These are phyloP conservation scores for Mimachlamys varia DNA, from an alignment of 2,888 invertebrate genomes.

Conservation along the genomic window DNA sequence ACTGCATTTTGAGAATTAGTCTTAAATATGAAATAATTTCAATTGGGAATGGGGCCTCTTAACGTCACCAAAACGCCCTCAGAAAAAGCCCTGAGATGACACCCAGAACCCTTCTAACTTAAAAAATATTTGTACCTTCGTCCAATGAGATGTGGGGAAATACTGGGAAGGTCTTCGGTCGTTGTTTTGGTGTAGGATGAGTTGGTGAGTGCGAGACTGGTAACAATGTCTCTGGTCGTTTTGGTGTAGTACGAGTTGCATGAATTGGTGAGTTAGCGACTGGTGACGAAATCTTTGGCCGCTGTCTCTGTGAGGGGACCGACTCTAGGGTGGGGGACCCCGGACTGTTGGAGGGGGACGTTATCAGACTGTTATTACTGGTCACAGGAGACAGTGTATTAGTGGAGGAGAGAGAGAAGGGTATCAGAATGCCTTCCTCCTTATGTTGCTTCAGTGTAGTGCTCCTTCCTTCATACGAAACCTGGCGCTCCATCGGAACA, in stretches of 20 bases:
- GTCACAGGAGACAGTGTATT: not conserved
- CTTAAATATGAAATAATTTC: too few relatives aligned
- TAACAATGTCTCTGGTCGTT: constrained; percentile 44
- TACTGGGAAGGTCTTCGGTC: not conserved
- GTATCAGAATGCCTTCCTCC: not conserved
- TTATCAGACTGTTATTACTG: not conserved
- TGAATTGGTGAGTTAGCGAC: not conserved
- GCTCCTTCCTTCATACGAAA: not conserved
- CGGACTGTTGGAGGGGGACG: constrained; percentile 50
- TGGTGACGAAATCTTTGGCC: constrained; percentile 43
- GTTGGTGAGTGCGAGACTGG: not conserved
- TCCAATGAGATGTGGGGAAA: not conserved
- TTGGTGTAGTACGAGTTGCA: not conserved
- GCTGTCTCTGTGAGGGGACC: constrained; percentile 41
- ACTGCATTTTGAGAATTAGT: too few relatives aligned
- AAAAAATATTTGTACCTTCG: not conserved
- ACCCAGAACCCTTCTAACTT: not conserved
- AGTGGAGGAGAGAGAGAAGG: not conserved
- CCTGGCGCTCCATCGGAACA: not conserved
- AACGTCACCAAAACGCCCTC: too few relatives aligned
- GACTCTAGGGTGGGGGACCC: not conserved
- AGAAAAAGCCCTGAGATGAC: too few relatives aligned
- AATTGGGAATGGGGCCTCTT: too few relatives aligned
- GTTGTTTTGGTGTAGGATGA: not conserved
- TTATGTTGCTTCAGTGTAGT: not conserved